Conservation (phyloP, 2,113 vertebrate species). For the Dasyurus viverrinus region DNA sequence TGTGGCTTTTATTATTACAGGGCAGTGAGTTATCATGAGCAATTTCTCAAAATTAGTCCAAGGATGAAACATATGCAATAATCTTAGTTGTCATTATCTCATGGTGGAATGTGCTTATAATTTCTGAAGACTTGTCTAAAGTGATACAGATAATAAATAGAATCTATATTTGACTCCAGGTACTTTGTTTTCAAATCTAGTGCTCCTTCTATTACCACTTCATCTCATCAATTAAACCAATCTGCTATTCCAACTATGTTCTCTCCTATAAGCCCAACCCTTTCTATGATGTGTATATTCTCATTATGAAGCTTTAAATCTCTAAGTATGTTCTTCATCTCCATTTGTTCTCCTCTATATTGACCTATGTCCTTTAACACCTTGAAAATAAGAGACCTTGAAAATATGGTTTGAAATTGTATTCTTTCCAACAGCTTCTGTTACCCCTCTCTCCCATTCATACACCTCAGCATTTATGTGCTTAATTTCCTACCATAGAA, state of each 20-base stretch:
- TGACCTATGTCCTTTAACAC: background rate
- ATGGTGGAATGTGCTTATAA: background rate
- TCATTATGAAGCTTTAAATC: background rate
- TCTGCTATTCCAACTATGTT: background rate
- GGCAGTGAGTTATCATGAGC: background rate
- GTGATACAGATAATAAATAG: background rate
- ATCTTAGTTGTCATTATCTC: background rate
- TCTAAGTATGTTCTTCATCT: background rate
- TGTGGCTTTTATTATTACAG: background rate
- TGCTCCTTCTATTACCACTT: background rate
- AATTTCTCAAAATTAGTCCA: background rate
- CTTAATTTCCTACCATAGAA: background rate
- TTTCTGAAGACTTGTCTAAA: background rate
- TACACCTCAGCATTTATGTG: background rate
- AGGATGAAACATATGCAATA: background rate
- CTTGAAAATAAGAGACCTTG: background rate
- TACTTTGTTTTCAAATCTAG: background rate
- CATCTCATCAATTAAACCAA: background rate
- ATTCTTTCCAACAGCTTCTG: background rate
- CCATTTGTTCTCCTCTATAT: background rate
- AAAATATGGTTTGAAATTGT: background rate
- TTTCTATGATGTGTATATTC: background rate
- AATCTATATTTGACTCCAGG: background rate
- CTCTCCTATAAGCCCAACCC: background rate
- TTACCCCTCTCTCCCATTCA: background rate